A percentile compares a stretch with the other conserved stretches of the same genome.
phyloP scores from a whole-genome alignment of 1,140 invertebrate species.

The Ceratitis capitata region DNA sequence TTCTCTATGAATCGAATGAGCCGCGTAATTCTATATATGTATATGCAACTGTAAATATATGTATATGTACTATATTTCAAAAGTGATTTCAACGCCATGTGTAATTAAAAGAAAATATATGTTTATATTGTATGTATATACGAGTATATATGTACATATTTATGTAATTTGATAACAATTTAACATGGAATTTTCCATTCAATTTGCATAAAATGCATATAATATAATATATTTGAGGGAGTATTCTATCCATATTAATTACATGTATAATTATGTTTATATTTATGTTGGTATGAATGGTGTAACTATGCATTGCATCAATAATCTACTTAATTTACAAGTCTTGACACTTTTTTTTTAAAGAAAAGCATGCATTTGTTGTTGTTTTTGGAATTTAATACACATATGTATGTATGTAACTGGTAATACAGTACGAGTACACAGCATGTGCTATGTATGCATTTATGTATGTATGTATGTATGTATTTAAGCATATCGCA shows the following conservation, averaged over 20 bases:
- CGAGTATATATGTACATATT: neutral
- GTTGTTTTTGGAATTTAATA: neutral
- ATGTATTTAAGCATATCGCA: neutral
- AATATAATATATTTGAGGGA: neutral
- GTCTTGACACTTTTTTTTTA: neutral
- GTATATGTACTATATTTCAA: neutral
- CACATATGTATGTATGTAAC: too few species aligned
- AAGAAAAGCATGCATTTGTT: slow-evolving; percentile 18
- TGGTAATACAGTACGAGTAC: too few species aligned
- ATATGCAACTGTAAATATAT: neutral
- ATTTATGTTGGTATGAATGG: neutral
- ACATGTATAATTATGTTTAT: too few species aligned
- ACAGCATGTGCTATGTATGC: neutral
- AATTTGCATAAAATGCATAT: neutral
- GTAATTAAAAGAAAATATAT: neutral
- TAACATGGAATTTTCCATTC: neutral
- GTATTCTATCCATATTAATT: neutral
- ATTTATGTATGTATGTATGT: neutral
- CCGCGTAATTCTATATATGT: neutral
- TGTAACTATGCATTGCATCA: neutral
- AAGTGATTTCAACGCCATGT: too few species aligned
- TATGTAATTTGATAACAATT: neutral
- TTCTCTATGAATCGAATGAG: neutral
- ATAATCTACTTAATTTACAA: neutral
- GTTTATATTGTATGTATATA: neutral